These are phyloP conservation scores for Koerneria pararmatus DNA, from an alignment of 2,888 invertebrate genomes.

Conservation along the genomic window DNA sequence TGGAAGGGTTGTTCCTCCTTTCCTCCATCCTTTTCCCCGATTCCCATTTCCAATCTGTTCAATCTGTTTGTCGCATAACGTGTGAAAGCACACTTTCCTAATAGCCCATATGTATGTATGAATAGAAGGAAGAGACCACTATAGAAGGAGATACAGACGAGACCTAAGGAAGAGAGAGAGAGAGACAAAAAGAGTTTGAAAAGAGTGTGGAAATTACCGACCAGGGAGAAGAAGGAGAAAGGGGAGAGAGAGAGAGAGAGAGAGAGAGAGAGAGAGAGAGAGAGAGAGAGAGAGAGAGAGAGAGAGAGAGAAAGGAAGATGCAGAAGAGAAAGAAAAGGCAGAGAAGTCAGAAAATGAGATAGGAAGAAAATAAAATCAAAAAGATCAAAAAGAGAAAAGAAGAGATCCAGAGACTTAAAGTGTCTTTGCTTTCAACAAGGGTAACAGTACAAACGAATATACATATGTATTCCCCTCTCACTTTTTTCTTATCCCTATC, in stretches of 20 bases:
- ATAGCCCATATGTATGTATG: not conserved
- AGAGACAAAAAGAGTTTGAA: conserved; percentile 20
- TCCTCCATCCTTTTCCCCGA: no score
- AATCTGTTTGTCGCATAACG: no score
- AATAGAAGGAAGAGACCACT: conserved; percentile 9
- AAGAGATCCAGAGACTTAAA: no score
- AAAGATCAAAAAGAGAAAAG: no score
- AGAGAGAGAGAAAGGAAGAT: not conserved
- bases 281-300: conserved; percentile 10
- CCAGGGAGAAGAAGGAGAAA: conserved; percentile 5
- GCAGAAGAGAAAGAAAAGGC: conserved; percentile 7
- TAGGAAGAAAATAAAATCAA: no score
- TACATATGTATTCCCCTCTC: no score
- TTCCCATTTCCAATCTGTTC: no score
- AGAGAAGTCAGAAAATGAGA: conserved; percentile 8
- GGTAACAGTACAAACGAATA: no score
- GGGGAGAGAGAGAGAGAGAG: not conserved
- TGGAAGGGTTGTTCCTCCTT: no score
- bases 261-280: conserved; percentile 11
- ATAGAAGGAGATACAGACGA: conserved; percentile 6
- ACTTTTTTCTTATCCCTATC: no score
- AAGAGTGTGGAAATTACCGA: conserved; percentile 20
- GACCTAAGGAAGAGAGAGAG: conserved; percentile 10
- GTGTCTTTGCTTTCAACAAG: no score
- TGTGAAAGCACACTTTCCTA: no score